Percentiles rank a stretch among this genome's conserved stretches.
Evolutionary conservation across 2,113 vertebrate genomes (phyloP).

Genomic region (Syngnathus floridae): DNA sequence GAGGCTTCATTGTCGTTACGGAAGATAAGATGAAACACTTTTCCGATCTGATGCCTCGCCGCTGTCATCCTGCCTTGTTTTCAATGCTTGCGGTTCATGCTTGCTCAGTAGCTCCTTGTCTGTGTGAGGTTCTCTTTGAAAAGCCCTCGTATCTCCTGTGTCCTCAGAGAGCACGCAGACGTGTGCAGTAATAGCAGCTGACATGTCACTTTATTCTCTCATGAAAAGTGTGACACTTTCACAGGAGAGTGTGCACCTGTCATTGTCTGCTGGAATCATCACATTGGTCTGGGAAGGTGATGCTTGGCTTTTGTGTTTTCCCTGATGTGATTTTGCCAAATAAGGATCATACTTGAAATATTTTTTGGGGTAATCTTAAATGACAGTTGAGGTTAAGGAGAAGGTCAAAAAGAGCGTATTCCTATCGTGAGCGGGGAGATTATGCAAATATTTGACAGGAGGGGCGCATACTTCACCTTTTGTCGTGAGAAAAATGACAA

Average conservation of each 20-base stretch:
- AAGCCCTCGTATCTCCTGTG: conserved; percentile 25
- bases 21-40: conserved; percentile 24
- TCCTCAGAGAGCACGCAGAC: conserved; percentile 19
- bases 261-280: conserved; percentile 6
- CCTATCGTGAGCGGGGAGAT: conserved; percentile 37
- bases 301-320: not conserved
- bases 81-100: conserved; percentile 23
- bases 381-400: conserved; percentile 30
- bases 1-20: conserved; percentile 23
- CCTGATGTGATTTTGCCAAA: not conserved
- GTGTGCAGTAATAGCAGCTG: conserved; percentile 30
- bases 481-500: conserved; percentile 53
- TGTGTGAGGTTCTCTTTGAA: conserved; percentile 15
- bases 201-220: conserved; percentile 29
- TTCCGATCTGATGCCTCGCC: conserved; percentile 10
- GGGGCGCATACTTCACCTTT: conserved; percentile 26
- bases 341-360: conserved; percentile 11
- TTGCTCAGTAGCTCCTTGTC: conserved; percentile 17
- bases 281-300: not conserved
- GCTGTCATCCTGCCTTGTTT: conserved; percentile 19
- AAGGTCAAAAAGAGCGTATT: conserved; percentile 21
- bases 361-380: conserved; percentile 4
- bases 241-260: not conserved
- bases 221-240: conserved; percentile 20
- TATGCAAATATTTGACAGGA: conserved; percentile 56